Percentiles rank a stretch among this genome's conserved stretches.
These are phyloP conservation scores for Drosophila aff. DNA, from an alignment of 1,140 invertebrate genomes.

Conservation along the genomic window DNA sequence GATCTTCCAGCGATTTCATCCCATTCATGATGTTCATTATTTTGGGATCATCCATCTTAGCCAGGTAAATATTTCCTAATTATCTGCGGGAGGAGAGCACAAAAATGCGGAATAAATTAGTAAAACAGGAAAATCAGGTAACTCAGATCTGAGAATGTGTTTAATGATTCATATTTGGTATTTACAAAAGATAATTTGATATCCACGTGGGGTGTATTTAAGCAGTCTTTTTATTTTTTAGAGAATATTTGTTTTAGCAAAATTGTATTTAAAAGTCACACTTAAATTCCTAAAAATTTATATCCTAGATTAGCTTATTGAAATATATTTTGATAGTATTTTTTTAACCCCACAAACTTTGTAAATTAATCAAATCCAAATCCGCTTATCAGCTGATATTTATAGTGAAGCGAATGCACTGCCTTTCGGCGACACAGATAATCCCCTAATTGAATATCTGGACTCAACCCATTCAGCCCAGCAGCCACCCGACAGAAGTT, in stretches of 20 bases:
- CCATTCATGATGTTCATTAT: slow-evolving; percentile 71
- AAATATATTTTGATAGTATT: too few species aligned
- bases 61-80: slow-evolving; percentile 23
- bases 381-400: slow-evolving; percentile 24
- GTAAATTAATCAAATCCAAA: slow-evolving; percentile 13
- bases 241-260: neutral
- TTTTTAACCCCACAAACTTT: neutral
- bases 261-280: neutral
- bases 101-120: slow-evolving; percentile 9
- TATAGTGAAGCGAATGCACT: slow-evolving; percentile 14
- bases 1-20: slow-evolving; percentile 69
- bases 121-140: slow-evolving; percentile 10
- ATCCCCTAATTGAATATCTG: slow-evolving; percentile 47
- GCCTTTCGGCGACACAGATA: slow-evolving; percentile 26
- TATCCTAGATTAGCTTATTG: neutral
- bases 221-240: neutral
- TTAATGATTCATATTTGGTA: neutral
- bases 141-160: neutral
- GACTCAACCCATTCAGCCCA: slow-evolving; percentile 21
- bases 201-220: neutral
- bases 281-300: neutral
- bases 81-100: slow-evolving; percentile 33
- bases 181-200: neutral
- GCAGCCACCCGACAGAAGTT: slow-evolving; percentile 20
- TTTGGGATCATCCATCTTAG: slow-evolving; percentile 69